These are phyloP conservation scores for Phrixothrix hirtus DNA, from an alignment of 2,888 invertebrate genomes.

Conservation along the genomic window DNA sequence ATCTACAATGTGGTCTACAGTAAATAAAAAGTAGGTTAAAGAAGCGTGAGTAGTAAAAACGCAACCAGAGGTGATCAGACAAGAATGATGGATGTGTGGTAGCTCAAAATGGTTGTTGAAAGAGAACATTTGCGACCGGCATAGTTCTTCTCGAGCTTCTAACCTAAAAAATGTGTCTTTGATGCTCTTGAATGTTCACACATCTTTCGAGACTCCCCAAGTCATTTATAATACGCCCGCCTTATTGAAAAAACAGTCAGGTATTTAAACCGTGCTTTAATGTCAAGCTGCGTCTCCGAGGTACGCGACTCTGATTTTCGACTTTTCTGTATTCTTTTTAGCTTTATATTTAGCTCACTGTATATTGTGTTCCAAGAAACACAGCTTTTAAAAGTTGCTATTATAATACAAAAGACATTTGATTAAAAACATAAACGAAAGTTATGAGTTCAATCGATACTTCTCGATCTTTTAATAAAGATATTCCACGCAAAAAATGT, in stretches of 20 bases:
- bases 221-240: constrained; percentile 35
- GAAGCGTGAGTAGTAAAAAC: constrained; percentile 27
- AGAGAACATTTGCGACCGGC: constrained; percentile 35
- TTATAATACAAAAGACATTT: constrained; percentile 12
- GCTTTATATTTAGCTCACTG: constrained; percentile 5
- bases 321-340: constrained; percentile 10
- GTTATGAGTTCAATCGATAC: constrained; percentile 21
- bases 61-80: constrained; percentile 33
- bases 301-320: constrained; percentile 21
- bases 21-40: no score
- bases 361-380: constrained; percentile 11
- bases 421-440: constrained; percentile 21
- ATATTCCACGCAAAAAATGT: constrained; percentile 6
- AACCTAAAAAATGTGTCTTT: constrained; percentile 38
- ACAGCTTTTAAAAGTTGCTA: constrained; percentile 11
- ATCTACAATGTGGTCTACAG: no score
- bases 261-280: constrained; percentile 32
- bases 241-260: constrained; percentile 39
- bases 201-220: constrained; percentile 33
- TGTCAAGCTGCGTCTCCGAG: constrained; percentile 28
- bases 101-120: constrained; percentile 35
- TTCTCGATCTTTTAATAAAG: constrained; percentile 23
- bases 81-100: constrained; percentile 35
- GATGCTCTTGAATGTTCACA: constrained; percentile 38
- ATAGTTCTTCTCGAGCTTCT: constrained; percentile 29